phyloP scores from a whole-genome alignment of 2,888 invertebrate species.

The Eilema griseolum region DNA sequence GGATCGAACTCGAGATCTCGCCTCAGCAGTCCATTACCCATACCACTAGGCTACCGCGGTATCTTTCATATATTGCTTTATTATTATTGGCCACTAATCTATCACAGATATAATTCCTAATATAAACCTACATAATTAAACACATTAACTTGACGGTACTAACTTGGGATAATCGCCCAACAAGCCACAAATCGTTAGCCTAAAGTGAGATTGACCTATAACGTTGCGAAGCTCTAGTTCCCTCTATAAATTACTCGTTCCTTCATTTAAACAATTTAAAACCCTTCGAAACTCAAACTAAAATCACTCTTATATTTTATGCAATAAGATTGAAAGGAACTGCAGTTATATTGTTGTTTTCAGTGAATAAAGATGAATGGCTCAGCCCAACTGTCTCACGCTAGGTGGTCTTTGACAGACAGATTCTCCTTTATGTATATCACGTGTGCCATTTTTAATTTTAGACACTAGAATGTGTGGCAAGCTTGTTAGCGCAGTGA shows the following conservation, averaged over 20 bases:
- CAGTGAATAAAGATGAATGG: constrained; percentile 82
- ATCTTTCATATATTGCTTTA: too few relatives aligned
- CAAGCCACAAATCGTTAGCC: constrained; percentile 6
- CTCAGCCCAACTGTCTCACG: constrained; percentile 69
- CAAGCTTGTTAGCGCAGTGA: constrained; percentile 20
- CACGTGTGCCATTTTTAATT: constrained; percentile 74
- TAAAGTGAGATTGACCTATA: constrained; percentile 16
- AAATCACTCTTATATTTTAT: neutral
- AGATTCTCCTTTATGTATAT: constrained; percentile 72
- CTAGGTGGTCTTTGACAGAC: constrained; percentile 83
- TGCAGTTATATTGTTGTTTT: constrained; percentile 40
- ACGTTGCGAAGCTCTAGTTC: constrained; percentile 37
- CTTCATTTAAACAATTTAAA: constrained; percentile 50
- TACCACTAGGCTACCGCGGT: too few relatives aligned
- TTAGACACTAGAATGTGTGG: constrained; percentile 50
- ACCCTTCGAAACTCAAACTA: neutral
- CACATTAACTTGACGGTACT: neutral
- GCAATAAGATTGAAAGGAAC: neutral
- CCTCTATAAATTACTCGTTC: constrained; percentile 72
- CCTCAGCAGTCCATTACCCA: too few relatives aligned
- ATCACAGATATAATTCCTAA: neutral
- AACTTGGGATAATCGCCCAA: neutral
- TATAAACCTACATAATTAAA: neutral
- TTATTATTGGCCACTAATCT: neutral
- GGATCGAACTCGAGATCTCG: too few relatives aligned